Evolutionary conservation across 2,797 vertebrate species (phyloP).

Genomic region (Muscicapa striata): DNA sequence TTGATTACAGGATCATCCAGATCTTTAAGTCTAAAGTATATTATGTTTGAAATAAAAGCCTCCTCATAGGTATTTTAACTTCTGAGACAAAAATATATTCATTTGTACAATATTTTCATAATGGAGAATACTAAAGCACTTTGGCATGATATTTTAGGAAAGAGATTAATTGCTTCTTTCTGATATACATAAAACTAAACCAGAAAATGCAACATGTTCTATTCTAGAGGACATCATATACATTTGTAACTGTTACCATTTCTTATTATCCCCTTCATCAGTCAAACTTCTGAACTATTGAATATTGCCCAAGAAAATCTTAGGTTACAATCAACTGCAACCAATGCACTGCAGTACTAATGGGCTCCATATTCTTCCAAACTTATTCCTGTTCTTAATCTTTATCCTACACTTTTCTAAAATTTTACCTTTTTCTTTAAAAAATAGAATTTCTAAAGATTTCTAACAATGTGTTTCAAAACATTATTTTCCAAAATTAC

Average conservation of each 20-base stretch:
- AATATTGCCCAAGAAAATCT: neutral
- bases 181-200: neutral
- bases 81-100: neutral
- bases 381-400: rapidly evolving
- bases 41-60: neutral
- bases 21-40: neutral
- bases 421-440: neutral
- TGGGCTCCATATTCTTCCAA: neutral
- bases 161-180: neutral
- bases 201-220: neutral
- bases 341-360: too few species aligned
- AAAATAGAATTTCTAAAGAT: neutral
- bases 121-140: neutral
- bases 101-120: neutral
- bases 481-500: neutral
- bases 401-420: neutral
- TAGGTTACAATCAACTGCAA: neutral
- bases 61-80: neutral
- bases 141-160: neutral
- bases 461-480: neutral
- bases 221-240: neutral
- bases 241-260: neutral
- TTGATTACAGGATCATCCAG: neutral
- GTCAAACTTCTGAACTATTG: neutral
- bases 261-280: neutral